phyloP scores from a whole-genome alignment of 2,113 vertebrate genomes.

The Microtus oregoni region DNA sequence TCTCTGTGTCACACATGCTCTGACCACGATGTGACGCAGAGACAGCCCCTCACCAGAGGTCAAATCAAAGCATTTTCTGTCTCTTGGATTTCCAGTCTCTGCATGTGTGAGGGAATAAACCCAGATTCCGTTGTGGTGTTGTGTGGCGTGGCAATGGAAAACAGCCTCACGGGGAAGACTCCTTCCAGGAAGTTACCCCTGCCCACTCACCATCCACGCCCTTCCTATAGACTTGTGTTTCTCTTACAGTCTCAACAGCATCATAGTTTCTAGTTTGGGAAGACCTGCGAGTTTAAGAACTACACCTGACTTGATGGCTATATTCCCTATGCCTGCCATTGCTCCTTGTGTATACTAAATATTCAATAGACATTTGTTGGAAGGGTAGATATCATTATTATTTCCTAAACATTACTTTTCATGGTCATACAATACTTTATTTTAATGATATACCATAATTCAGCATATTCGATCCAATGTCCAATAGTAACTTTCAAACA shows the following conservation, averaged over 20 bases:
- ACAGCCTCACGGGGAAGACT: neutral
- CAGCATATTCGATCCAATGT: neutral
- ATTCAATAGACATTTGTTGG: neutral
- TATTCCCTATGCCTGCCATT: neutral
- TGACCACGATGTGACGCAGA: neutral
- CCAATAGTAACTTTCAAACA: neutral
- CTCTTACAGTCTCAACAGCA: neutral
- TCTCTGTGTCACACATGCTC: neutral
- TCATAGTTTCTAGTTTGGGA: neutral
- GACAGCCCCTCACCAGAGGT: neutral
- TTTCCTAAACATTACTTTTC: neutral
- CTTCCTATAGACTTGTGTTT: neutral
- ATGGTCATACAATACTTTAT: neutral
- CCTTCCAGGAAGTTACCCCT: neutral
- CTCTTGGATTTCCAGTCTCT: neutral
- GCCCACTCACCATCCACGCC: neutral
- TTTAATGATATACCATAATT: neutral
- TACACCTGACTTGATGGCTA: neutral
- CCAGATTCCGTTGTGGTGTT: neutral
- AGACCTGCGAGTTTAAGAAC: neutral
- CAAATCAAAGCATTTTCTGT: neutral
- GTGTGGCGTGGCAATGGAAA: neutral
- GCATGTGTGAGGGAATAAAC: neutral
- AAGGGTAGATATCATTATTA: neutral
- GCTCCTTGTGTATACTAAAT: neutral